Conservation (phyloP, 2,797 vertebrate genomes). For the Sylvia borin region DNA sequence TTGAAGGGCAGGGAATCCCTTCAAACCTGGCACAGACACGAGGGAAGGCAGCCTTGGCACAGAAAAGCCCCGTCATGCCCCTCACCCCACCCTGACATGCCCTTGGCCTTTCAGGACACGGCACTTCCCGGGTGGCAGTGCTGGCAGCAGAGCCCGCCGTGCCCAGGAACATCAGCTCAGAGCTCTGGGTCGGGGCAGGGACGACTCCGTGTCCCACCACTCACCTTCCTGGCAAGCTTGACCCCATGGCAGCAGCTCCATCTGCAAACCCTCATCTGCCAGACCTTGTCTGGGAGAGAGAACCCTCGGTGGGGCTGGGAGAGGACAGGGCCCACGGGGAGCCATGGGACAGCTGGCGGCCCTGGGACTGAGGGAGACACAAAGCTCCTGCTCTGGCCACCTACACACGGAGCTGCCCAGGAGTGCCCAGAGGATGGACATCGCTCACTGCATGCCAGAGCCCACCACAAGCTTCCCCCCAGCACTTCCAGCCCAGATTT, state of each 20-base stretch:
- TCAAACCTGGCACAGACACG: neutral
- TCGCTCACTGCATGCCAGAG: fast-evolving
- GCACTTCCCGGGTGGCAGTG: neutral
- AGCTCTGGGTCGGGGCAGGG: neutral
- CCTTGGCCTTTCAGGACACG: neutral
- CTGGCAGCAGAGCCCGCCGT: neutral
- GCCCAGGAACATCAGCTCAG: neutral
- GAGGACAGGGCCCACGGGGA: neutral
- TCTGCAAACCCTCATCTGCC: neutral
- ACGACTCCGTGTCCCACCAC: fast-evolving
- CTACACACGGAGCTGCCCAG: neutral
- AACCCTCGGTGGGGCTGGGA: fast-evolving
- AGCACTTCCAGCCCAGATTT: neutral
- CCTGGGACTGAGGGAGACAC: neutral
- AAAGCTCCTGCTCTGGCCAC: neutral
- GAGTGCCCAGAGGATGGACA: fast-evolving
- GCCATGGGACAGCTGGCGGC: neutral
- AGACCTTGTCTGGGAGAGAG: neutral
- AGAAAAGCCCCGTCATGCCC: neutral
- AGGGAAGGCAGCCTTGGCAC: neutral
- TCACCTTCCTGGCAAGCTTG: neutral
- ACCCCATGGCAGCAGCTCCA: neutral
- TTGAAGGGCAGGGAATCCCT: neutral
- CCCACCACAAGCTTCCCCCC: neutral
- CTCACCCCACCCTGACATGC: neutral